A percentile compares a stretch with the other conserved stretches of the same genome.
These are phyloP conservation scores for Idaea dimidiata DNA, from an alignment of 2,888 invertebrate species.

Conservation along the genomic window DNA sequence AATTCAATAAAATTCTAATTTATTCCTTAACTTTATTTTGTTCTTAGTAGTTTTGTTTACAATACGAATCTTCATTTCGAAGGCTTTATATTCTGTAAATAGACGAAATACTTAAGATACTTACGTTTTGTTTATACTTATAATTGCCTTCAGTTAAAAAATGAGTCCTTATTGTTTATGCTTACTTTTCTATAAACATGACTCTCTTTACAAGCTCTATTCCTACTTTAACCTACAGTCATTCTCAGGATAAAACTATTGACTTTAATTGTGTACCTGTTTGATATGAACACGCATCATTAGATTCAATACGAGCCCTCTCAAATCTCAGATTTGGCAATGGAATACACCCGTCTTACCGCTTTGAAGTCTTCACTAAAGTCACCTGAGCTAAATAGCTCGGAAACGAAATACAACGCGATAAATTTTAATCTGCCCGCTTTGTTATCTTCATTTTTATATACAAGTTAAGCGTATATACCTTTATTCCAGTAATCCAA, in stretches of 20 bases:
- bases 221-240: neutral
- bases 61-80: neutral
- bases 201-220: neutral
- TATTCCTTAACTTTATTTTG: neutral
- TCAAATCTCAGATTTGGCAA: constrained; percentile 29
- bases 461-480: constrained; percentile 30
- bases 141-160: neutral
- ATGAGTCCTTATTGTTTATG: neutral
- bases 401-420: constrained; percentile 40
- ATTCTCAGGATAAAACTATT: neutral
- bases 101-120: neutral
- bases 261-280: constrained; percentile 13
- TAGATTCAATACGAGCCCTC: constrained; percentile 26
- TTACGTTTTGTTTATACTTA: neutral
- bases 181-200: neutral
- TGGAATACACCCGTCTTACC: constrained; percentile 27
- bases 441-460: constrained; percentile 32
- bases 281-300: constrained; percentile 23
- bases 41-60: constrained; percentile 1
- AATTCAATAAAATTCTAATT: constrained; percentile 1
- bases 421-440: constrained; percentile 37
- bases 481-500: constrained; percentile 14
- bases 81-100: constrained; percentile 1
- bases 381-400: constrained; percentile 37
- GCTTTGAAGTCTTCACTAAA: constrained; percentile 37